These are phyloP conservation scores for Deilephila porcellus DNA, from an alignment of 2,888 invertebrate species.

Conservation along the genomic window DNA sequence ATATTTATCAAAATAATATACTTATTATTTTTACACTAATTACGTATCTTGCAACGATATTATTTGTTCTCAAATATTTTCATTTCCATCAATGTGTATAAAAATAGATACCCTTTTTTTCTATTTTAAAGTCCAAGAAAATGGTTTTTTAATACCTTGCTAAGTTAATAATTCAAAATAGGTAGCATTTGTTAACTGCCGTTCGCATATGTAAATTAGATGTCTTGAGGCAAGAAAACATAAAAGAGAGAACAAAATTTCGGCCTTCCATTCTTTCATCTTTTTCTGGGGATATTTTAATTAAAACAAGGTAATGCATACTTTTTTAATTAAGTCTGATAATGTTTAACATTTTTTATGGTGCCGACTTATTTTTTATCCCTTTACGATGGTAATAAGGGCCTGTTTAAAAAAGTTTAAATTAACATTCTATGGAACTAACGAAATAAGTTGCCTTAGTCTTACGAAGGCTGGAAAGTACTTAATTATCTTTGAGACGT, in stretches of 20 bases:
- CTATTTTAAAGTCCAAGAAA: not conserved
- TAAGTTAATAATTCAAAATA: not conserved
- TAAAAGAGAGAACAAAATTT: constrained; percentile 31
- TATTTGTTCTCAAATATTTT: no score
- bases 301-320: constrained; percentile 32
- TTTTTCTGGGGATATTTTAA: constrained; percentile 31
- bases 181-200: not conserved
- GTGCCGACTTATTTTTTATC: not conserved
- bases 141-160: not conserved
- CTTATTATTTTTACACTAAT: no score
- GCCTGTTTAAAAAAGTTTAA: not conserved
- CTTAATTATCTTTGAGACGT: not conserved
- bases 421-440: constrained; percentile 6
- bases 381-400: constrained; percentile 20
- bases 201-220: constrained; percentile 32
- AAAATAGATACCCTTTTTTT: not conserved
- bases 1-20: no score
- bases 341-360: constrained; percentile 35
- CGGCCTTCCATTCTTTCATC: constrained; percentile 28
- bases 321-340: constrained; percentile 33
- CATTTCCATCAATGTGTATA: no score
- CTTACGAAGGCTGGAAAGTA: no score
- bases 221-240: constrained; percentile 29
- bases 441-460: not conserved
- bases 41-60: no score